A percentile compares a stretch with the other conserved stretches of the same genome.
These are phyloP conservation scores for Plemyria rubiginata DNA, from an alignment of 2,888 invertebrate genomes.

Conservation along the genomic window DNA sequence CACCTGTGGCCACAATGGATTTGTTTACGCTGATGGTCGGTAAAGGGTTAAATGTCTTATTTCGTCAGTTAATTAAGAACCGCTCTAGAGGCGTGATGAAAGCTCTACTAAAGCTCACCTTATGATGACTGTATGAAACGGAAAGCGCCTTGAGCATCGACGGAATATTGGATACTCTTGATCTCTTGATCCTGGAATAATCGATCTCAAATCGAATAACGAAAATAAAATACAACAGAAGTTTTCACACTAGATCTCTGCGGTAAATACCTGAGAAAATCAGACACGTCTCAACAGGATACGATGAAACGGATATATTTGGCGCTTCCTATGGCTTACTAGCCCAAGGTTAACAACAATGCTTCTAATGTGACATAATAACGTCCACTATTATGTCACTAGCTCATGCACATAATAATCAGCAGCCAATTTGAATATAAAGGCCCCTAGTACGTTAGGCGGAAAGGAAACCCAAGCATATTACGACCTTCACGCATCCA, in stretches of 20 bases:
- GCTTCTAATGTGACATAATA: constrained; percentile 20
- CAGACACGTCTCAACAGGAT: constrained; percentile 11
- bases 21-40: constrained; percentile 60
- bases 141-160: neutral
- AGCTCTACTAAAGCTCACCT: neutral
- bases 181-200: no score
- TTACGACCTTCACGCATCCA: constrained; percentile 15
- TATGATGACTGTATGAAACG: neutral
- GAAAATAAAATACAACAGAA: no score
- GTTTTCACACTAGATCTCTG: no score
- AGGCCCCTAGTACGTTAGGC: constrained; percentile 23
- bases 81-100: constrained; percentile 17
- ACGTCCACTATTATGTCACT: constrained; percentile 39
- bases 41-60: constrained; percentile 55
- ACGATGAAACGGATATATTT: constrained; percentile 5
- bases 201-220: no score
- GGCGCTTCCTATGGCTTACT: constrained; percentile 18
- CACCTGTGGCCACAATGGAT: constrained; percentile 66
- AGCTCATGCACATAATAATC: constrained; percentile 41
- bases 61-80: constrained; percentile 32
- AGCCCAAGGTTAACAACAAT: constrained; percentile 24
- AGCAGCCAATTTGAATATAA: constrained; percentile 48
- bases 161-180: no score
- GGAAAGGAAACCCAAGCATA: constrained; percentile 31
- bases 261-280: neutral